Evolutionary conservation across 2,797 vertebrate genomes (phyloP), one percentile per base, ranked within the genome.

Genomic region (Neostethus bicornis): DNA sequence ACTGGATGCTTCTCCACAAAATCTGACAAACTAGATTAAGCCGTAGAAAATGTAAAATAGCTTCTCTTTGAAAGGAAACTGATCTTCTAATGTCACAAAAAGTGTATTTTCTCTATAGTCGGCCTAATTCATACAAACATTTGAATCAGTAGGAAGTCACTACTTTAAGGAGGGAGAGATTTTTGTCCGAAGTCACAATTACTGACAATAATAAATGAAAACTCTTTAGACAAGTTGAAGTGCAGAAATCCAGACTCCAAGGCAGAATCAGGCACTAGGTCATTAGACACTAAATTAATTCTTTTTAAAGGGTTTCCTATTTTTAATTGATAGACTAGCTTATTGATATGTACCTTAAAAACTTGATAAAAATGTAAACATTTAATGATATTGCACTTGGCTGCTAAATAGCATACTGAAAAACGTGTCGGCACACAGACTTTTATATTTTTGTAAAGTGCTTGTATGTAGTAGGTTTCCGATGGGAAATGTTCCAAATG

Each of bases 321-420:
- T 20, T 47, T 38, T 49, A 56, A 61, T 34, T 14, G 20, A 58
- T 66, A 44, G 62, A 66, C 28, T 60, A 55, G 54, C 70, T 61
- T 77, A 45, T 66, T 72, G 70, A 84, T 73, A 79, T 69, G 77
- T 83, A 80, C 73, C 78, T 76, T 61, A 46, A 75, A 54, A 59
- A 71, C 25, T 70, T 70, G 66, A 65, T 76, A 84, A 68, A 79
- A 80, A 85, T 85, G 88, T 90, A 91, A 90, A 89, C 88, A 87
- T 85, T 87, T 73, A 79, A 62, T 69, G 69, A 70, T 85, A 86
- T 87, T 89, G 81, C 83, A 85, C 83, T 85, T 72, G n/a, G n/a
- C n/a, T n/a, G n/a, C n/a, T n/a, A 72, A 73, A 81, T 77, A 67
- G 79, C 73, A 54, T 76, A 61, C 65, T 32, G 64, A 62, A 59